Percentiles rank a stretch among this genome's conserved stretches.
Evolutionary conservation across 2,888 invertebrate species (phyloP).

Genomic region (Hirtodrosophila confusa): DNA sequence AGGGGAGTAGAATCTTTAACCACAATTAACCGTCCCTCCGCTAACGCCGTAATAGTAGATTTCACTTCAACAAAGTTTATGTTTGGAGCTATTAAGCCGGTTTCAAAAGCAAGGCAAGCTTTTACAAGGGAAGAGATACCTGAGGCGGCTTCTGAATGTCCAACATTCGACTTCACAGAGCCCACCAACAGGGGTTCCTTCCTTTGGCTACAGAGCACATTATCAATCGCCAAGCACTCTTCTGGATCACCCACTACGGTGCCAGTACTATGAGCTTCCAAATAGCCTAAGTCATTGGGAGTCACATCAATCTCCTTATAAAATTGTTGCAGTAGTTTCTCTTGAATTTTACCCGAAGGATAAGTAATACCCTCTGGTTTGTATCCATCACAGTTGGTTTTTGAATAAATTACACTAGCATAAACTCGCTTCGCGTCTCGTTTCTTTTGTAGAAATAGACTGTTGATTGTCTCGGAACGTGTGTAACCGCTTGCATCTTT

Average conservation of each 20-base stretch:
- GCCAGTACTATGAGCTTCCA: constrained; percentile 95
- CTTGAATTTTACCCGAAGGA: constrained; percentile 88
- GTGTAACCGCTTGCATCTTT: constrained; percentile 92
- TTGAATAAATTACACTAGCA: constrained; percentile 90
- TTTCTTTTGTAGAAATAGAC: constrained; percentile 89
- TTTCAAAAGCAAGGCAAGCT: constrained; percentile 92
- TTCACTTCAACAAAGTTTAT: constrained; percentile 89
- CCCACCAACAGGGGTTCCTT: constrained; percentile 92
- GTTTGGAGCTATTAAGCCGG: constrained; percentile 92
- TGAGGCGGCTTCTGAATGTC: constrained; percentile 95
- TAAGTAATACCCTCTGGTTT: constrained; percentile 89
- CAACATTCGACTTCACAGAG: constrained; percentile 96
- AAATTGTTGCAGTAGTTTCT: constrained; percentile 87
- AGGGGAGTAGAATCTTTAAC: constrained; percentile 90
- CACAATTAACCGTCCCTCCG: constrained; percentile 88
- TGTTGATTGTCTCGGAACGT: constrained; percentile 91
- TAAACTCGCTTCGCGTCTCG: constrained; percentile 88
- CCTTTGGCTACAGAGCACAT: constrained; percentile 90
- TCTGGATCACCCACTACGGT: constrained; percentile 95
- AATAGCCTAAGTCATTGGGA: constrained; percentile 88
- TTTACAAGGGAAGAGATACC: constrained; percentile 93
- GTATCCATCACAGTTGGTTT: constrained; percentile 92
- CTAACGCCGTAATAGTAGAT: constrained; percentile 86
- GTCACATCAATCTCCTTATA: constrained; percentile 89
- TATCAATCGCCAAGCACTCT: constrained; percentile 93